Base-by-base conservation (phyloP, 2,113 vertebrate species). In the Pterocles orientalis region DNA sequence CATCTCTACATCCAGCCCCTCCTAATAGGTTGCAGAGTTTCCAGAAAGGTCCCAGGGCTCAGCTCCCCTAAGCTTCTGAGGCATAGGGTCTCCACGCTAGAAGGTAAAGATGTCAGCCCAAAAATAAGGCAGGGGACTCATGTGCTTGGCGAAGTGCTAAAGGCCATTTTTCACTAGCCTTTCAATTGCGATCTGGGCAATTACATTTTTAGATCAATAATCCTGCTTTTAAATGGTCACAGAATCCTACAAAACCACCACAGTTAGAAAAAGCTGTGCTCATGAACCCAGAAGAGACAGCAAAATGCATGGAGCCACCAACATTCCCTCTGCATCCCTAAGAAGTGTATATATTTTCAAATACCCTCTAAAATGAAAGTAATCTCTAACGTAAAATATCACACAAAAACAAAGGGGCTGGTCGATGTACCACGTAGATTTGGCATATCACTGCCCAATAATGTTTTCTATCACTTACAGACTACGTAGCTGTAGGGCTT, bases 191-290 rank as follows among this genome's bases (percentile, higher is more conserved):
- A 87, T 71, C 73, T 68, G 34, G 39, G 84, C 2, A 4, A 60
- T 61, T 66, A 53, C 24, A 48, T 75, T 94, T 94, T 88, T 68
- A 78, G 48, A 87, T 25, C 58, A 64, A 71, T 58, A 93, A 82
- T 53, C 7, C 6, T 54, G 28, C n/a, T 84, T 93, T 72, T 53
- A 77, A 95, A 82, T 18, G 16, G 48, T 25, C 50, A 66, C 26
- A 65, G 69, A 91, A 90, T 70, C 36, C 47, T 91, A 76, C 31
- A 73, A 70, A 92, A 62, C 33, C 29, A 39, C 15, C 19, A 82
- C 13, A 54, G 34, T 33, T 47, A 68, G 28, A 81, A 86, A 87
- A 69, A 64, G 11, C 15, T 69, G 36, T 57, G 53, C 33, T 90
- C 21, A 11, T 45, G 43, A 87, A 72, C 23, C n/a, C 45, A 56